phyloP scores from a whole-genome alignment of 1,140 invertebrate genomes.

The Steinernema khuongi region DNA sequence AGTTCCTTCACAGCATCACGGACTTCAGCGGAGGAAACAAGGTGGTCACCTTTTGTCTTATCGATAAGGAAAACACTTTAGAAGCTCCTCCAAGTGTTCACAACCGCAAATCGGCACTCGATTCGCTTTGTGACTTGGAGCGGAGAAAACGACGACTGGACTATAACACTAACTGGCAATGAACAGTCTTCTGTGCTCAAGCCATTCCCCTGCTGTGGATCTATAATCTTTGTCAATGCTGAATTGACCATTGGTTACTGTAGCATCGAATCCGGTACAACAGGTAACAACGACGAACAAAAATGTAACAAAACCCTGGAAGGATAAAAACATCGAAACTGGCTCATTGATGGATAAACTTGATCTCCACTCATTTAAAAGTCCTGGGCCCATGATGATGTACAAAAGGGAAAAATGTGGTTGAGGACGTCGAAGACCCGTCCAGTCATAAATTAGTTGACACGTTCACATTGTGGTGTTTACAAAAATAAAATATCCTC shows the following conservation, averaged over 20 bases:
- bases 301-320: too few relatives aligned
- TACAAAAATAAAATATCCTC: too few relatives aligned
- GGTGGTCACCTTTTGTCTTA: background rate
- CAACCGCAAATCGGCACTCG: slow-evolving; percentile 21
- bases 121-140: slow-evolving; percentile 33
- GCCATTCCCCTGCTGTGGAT: slow-evolving; percentile 39
- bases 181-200: slow-evolving; percentile 26
- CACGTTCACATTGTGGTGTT: too few relatives aligned
- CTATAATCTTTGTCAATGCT: slow-evolving; percentile 35
- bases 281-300: too few relatives aligned
- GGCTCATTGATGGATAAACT: too few relatives aligned
- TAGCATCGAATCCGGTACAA: slow-evolving; percentile 22
- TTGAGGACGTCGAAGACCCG: too few relatives aligned
- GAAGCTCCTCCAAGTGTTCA: slow-evolving; percentile 46
- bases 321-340: too few relatives aligned
- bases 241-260: slow-evolving; percentile 24
- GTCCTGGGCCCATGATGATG: too few relatives aligned
- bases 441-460: too few relatives aligned
- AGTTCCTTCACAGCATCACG: slow-evolving; percentile 25
- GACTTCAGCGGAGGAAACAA: slow-evolving; percentile 18
- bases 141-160: slow-evolving; percentile 50
- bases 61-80: too few relatives aligned
- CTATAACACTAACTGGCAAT: slow-evolving; percentile 30
- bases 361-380: too few relatives aligned
- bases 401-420: too few relatives aligned